Base-by-base conservation (phyloP, 2,888 invertebrate species). In the Hipparchia semele region DNA sequence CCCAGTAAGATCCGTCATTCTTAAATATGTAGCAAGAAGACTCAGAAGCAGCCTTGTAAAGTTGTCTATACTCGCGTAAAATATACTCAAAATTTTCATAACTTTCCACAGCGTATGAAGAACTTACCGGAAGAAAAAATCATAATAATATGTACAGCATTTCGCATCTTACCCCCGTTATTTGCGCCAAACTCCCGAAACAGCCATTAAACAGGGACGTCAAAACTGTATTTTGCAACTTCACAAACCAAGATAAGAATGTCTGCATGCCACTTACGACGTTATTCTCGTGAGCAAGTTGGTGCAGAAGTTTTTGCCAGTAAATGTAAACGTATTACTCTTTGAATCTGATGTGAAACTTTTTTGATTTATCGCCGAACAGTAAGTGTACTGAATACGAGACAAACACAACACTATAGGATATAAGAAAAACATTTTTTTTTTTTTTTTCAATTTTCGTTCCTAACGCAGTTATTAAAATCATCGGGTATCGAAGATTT, bases 191-290 rank as follows among this genome's bases (percentile, higher is more conserved):
- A 74, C 72, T 71, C 78, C 72, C 76, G 33, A 56, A 77, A 75
- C 72, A 73, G 61, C 70, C 78, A 77, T 77, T 78, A 73, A 68
- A 70, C 56, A 75, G 73, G 62, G 56, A 74, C 73, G 77, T 78
- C 78, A 75, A 75, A 77, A 77, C 72, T 75, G 78, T 78, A 77
- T 73, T 77, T 78, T 74, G 75, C 77, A 74, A 78, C 71, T 76
- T 73, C 73, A 72, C 71, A 68, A 71, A 73, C 73, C 71, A 60
- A 77, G 78, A 78, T 78, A 77, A 77, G 74, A 71, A 71, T 75
- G 75, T 73, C 73, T 68, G 73, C 72, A 71, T 72, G 76, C 71
- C 74, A 70, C 72, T 74, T 71, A 70, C 68, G 72, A 68, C 76
- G 70, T 70, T 72, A 65, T 53, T 72, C 75, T 74, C 74, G 75